Percentiles rank a stretch among this genome's conserved stretches.
These are phyloP conservation scores for Podiceps cristatus DNA, from an alignment of 2,113 vertebrate species.

Conservation along the genomic window DNA sequence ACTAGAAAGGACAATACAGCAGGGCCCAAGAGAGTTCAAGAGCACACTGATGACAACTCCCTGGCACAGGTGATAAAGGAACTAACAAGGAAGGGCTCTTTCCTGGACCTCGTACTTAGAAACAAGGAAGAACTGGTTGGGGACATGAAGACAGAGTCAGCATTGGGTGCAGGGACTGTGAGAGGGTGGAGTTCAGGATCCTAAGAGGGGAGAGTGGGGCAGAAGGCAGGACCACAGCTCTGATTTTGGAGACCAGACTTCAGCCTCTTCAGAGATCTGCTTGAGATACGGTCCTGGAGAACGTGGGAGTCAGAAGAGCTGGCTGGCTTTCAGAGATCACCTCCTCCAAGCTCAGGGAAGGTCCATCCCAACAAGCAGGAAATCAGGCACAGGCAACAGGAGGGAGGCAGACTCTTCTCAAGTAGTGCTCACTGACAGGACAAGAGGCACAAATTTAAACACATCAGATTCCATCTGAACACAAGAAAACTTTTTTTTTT, in stretches of 20 bases:
- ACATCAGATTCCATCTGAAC: neutral
- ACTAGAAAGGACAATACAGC: neutral
- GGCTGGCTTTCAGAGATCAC: neutral
- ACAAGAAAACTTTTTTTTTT: neutral
- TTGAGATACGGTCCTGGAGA: neutral
- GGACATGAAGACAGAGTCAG: neutral
- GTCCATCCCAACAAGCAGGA: neutral
- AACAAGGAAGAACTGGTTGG: neutral
- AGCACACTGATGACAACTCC: neutral
- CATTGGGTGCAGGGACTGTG: neutral
- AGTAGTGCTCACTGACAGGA: neutral
- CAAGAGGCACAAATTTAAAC: neutral
- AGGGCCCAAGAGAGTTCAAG: neutral
- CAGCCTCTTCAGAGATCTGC: neutral
- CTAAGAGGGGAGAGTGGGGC: neutral
- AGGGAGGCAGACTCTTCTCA: neutral
- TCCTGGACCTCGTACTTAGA: neutral
- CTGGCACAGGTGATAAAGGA: rapidly evolving
- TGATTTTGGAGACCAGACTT: neutral
- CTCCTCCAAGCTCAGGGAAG: neutral
- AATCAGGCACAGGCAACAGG: neutral
- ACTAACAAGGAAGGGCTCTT: neutral
- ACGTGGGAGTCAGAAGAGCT: neutral
- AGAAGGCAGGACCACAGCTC: neutral
- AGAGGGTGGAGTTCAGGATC: neutral